phyloP scores from a whole-genome alignment of 2,888 invertebrate species.

The Meta bourneti region DNA sequence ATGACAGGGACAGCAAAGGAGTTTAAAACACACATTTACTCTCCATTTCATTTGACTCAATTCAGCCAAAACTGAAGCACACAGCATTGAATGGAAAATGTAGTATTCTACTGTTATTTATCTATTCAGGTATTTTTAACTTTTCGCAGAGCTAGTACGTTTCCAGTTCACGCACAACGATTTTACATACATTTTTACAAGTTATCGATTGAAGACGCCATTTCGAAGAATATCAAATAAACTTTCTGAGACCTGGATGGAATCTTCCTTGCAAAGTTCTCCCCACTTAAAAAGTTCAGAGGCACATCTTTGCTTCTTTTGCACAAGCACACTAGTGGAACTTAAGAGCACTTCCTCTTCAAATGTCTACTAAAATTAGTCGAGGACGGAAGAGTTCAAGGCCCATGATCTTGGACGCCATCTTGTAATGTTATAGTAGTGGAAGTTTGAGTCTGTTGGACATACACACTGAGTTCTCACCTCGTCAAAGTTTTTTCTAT shows the following conservation, averaged over 20 bases:
- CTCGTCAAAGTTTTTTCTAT: slow-evolving; percentile 85
- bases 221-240: background rate
- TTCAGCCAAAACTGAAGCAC: too few species aligned
- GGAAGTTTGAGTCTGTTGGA: background rate
- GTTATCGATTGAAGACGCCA: background rate
- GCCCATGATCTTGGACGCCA: background rate
- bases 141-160: background rate
- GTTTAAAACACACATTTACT: background rate
- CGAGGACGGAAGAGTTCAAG: slow-evolving; percentile 1
- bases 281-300: background rate
- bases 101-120: background rate
- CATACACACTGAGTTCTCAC: slow-evolving; percentile 17
- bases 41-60: too few species aligned
- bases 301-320: background rate
- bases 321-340: background rate
- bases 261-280: background rate
- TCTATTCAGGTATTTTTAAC: background rate
- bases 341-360: background rate
- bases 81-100: too few species aligned
- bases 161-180: background rate
- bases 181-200: background rate
- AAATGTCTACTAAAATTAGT: background rate
- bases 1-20: background rate
- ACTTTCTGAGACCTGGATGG: background rate
- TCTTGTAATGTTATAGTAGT: background rate